Base-by-base conservation (phyloP, 2,888 invertebrate species). In the Caenorhabditis plicata region DNA sequence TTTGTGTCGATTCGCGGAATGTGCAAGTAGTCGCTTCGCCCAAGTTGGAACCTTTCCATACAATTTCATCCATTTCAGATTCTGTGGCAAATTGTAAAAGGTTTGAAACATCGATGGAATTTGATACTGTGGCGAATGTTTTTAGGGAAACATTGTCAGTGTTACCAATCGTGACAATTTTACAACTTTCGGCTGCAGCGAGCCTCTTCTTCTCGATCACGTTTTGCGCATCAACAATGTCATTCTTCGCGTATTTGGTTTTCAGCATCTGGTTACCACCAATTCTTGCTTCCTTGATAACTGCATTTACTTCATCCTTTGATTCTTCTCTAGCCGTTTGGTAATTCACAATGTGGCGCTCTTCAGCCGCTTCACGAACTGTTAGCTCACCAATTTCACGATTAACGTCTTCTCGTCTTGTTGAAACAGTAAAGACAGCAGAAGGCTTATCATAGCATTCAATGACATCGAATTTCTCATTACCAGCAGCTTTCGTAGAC, bases 261-360 rank as follows among this genome's bases (percentile, higher is more conserved):
- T 39, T 40, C 8, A 71, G 41, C 15, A n/a, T 38, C 15, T 56
- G 47, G 20, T 31, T 44, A 20, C 74, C 76, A 41, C 73, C 77
- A 22, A 48, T 39, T 29, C 74, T 53, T 20, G 51, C 49, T 46
- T 73, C 70, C 19, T 62, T 47, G 48, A 71, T 41, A 8, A 63
- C 58, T 4, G 43, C 50, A 5, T 42, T 51, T 4, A 58, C 29
- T 7, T 47, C 54, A 23, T 49, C 57, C 11, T 47, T 52, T 23
- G 50, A 53, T 22, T 56, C 54, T 19, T 66, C 66, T 5, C 64
- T 51, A 5, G 48, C 36, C 43, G 73, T 76, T 43, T 64, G 62
- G 42, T 69, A 73, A 57, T 78, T 72, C 22, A 66, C 63, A 19
- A 63, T 68, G 38, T 77, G 71, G 23, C 65, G 68, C 40, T 64